These are phyloP conservation scores for Sycobia sp. DNA, from an alignment of 1,140 invertebrate species.

Conservation along the genomic window DNA sequence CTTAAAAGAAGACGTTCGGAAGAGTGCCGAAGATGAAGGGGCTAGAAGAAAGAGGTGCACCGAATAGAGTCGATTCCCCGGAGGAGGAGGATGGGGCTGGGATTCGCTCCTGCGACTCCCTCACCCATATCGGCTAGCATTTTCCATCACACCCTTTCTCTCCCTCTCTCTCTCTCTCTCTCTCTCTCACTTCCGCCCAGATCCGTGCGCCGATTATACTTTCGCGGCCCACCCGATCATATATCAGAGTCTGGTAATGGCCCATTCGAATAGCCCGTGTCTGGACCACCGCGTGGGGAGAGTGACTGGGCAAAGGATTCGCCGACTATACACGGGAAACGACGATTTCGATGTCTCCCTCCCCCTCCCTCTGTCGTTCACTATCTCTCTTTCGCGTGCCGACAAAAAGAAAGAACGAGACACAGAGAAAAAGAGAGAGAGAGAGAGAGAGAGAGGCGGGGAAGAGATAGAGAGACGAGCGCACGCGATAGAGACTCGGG, in stretches of 20 bases:
- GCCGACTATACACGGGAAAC: too few species aligned
- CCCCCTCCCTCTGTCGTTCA: too few species aligned
- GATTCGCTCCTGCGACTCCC: background rate
- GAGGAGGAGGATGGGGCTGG: slow-evolving; percentile 11
- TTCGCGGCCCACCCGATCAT: slow-evolving; percentile 54
- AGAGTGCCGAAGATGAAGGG: too few species aligned
- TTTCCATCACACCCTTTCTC: background rate
- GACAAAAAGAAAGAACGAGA: too few species aligned
- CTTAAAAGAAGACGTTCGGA: too few species aligned
- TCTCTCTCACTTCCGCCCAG: too few species aligned
- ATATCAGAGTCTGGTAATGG: slow-evolving; percentile 57
- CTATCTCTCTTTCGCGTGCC: too few species aligned
- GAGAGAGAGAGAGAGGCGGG: too few species aligned
- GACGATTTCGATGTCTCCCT: too few species aligned
- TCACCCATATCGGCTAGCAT: slow-evolving; percentile 13
- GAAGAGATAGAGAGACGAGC: background rate
- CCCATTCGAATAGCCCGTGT: slow-evolving; percentile 44
- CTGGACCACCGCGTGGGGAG: slow-evolving; percentile 46
- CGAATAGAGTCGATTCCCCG: slow-evolving; percentile 15
- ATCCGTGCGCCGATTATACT: slow-evolving; percentile 56
- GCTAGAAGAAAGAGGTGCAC: slow-evolving; percentile 1
- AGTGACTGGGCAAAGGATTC: slow-evolving; percentile 44
- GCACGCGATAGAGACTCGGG: slow-evolving; percentile 14
- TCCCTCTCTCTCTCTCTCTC: too few species aligned
- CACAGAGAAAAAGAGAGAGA: too few species aligned